Evolutionary conservation across 92 coral and sea anemone genomes (phyloP), one percentile per base, ranked within the genome.

Genomic region (Heteractis magnifica): DNA sequence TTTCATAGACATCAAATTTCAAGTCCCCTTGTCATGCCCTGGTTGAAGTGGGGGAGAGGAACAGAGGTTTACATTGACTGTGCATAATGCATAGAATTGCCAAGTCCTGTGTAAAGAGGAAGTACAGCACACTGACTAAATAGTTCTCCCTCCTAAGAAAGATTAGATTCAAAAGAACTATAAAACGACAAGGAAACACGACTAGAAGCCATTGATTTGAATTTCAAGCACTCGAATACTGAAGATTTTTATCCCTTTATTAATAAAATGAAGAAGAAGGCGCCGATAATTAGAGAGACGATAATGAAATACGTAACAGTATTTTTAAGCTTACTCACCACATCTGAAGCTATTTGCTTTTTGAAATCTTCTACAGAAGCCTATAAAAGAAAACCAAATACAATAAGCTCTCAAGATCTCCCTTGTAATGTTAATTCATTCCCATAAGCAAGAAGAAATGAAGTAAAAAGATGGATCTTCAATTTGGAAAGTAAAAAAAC

Each of bases 291-390:
- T 68, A 26, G 15, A 26, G 14, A 5, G 50, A 8, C 13, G 12
- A 55, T 21, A 8, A 6, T 59, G 4, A 55, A 21, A 51, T 56
- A 71, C 41, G 64, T 18, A 68, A 52, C 44, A 86, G 58, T 6
- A n/a, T 18, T 3, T 62, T 9, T 23, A 18, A 62, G 14, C 8
- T 53, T 65, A 91, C 95, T 87, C 80, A 94, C 99, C 76, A 97
- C 94, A 82, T 88, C 94, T 14, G 90, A 79, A 2, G 97, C 94
- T 50, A 97, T 92, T 60, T 94, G 91, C 72, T 86, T 84, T 86
- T 97, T 97, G 89, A 97, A 97, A 34, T 92, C 99, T 82, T 92
- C 92, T 58, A 97, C 99, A 65, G 97, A 87, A 20, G 87, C 78
- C 99, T 97, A 81, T 53, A 88, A 86, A 8, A 44, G 81, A 79